These are phyloP conservation scores for Drosophila macrospina DNA, from an alignment of 2,888 invertebrate genomes.

Conservation along the genomic window DNA sequence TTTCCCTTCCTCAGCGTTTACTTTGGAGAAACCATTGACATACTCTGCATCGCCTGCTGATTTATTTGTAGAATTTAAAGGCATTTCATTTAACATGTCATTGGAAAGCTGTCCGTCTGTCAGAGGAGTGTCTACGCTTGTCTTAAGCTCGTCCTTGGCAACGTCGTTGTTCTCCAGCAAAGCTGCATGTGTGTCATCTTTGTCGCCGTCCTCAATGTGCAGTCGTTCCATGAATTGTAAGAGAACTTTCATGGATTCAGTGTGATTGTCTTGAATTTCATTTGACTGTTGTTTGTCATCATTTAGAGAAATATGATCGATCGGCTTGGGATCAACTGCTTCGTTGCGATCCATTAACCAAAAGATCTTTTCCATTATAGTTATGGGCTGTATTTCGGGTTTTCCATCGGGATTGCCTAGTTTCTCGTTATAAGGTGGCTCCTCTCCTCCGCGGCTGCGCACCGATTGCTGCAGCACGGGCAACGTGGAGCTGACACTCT, in stretches of 20 bases:
- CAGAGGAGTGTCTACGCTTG: conserved; percentile 1
- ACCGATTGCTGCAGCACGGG: conserved; percentile 21
- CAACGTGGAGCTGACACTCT: conserved; percentile 25
- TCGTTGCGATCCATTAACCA: conserved; percentile 32
- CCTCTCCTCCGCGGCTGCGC: conserved; percentile 36
- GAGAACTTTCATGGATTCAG: conserved; percentile 18
- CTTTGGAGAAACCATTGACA: conserved; percentile 12
- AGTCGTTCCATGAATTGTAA: conserved; percentile 24
- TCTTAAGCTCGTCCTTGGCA: neutral
- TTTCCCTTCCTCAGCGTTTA: no score
- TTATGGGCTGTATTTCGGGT: neutral
- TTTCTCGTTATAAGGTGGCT: conserved; percentile 17
- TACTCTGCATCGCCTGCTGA: conserved; percentile 52
- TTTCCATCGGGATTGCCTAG: neutral
- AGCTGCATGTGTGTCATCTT: neutral
- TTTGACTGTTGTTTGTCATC: neutral
- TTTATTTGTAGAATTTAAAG: conserved; percentile 55
- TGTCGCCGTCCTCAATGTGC: conserved; percentile 14
- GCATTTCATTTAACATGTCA: conserved; percentile 45
- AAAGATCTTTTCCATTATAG: conserved; percentile 25
- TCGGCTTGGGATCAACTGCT: neutral
- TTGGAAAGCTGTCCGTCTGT: conserved; percentile 18
- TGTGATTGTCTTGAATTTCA: neutral
- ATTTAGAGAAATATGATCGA: neutral
- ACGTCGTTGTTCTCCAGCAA: neutral